Base-by-base conservation (phyloP, 2,113 vertebrate species). In the Ascaphus truei region DNA sequence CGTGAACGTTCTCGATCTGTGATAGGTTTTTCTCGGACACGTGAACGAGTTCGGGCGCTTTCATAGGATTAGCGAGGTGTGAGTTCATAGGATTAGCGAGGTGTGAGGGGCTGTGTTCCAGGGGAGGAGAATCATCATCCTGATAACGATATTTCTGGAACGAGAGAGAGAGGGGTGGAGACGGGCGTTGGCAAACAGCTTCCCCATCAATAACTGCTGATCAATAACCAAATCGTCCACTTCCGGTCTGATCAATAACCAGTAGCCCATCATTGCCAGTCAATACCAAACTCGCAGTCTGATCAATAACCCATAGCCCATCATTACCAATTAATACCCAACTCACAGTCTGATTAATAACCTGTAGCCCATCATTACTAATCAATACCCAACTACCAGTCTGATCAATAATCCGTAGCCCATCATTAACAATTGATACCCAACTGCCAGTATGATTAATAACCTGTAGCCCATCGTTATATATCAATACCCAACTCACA, bases 141-240 rank as follows among this genome's bases (percentile, higher is more conserved):
- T 88, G 86, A 76, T 88, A 88, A 66, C 86, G 86, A 77, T 88
- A 88, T 85, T 88, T 88, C 86, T 88, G 79, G 57, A 77, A 73
- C 71, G 59, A 75, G 3, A 15, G 5, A 72, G 37, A 72, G n/a
- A 12, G 67, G 75, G 72, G 73, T 52, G 1, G 31, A 30, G 29
- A n/a, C n/a, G n/a, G n/a, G n/a, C n/a, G n/a, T n/a, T n/a, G n/a
- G n/a, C n/a, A n/a, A 69, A 61, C 64, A 3, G 1, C n/a, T n/a
- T n/a, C n/a, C n/a, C n/a, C n/a, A n/a, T n/a, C n/a, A n/a, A 60
- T 62, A 26, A 48, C 57, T 41, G 39, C 8, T 18, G 13, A 22
- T 22, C 16, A 61, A 39, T 18, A 33, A 62, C 36, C 23, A 13
- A 10, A 15, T 36, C 7, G 8, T 27, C 18, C 39, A 37, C 18